Evolutionary conservation across 2,797 vertebrate genomes (phyloP).

Genomic region (Vireo griseus): DNA sequence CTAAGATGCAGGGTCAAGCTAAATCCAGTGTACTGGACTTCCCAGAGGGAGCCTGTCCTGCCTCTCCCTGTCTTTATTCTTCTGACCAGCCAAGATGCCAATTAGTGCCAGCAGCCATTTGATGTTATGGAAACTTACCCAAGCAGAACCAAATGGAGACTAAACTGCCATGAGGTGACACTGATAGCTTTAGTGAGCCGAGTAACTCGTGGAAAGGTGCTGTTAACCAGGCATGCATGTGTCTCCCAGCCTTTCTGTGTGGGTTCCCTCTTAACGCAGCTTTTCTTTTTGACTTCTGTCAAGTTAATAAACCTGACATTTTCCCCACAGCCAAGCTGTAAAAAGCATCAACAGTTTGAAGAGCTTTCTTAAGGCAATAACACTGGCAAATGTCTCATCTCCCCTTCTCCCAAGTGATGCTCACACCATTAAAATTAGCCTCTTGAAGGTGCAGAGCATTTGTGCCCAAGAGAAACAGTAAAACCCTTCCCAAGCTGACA

Average conservation of each 20-base stretch:
- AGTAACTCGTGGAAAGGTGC: neutral
- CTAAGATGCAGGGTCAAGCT: neutral
- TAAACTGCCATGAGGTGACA: neutral
- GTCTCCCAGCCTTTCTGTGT: neutral
- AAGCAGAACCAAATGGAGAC: neutral
- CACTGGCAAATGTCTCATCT: neutral
- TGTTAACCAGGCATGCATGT: neutral
- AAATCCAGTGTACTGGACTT: neutral
- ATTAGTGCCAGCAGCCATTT: neutral
- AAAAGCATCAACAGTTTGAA: neutral
- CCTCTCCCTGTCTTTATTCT: neutral
- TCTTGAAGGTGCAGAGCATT: accelerated
- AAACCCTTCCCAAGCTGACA: neutral
- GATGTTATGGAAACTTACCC: neutral
- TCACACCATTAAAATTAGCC: neutral
- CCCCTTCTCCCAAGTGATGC: neutral
- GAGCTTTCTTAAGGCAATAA: neutral
- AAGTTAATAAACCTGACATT: neutral
- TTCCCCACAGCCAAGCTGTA: neutral
- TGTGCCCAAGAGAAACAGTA: neutral
- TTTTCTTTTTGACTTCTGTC: neutral
- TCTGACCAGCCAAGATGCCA: neutral
- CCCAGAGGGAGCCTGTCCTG: neutral
- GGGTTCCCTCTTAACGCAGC: neutral
- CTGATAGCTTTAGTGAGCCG: neutral